Conservation (phyloP, 2,888 invertebrate species). For the Oconnorella tubifera region DNA sequence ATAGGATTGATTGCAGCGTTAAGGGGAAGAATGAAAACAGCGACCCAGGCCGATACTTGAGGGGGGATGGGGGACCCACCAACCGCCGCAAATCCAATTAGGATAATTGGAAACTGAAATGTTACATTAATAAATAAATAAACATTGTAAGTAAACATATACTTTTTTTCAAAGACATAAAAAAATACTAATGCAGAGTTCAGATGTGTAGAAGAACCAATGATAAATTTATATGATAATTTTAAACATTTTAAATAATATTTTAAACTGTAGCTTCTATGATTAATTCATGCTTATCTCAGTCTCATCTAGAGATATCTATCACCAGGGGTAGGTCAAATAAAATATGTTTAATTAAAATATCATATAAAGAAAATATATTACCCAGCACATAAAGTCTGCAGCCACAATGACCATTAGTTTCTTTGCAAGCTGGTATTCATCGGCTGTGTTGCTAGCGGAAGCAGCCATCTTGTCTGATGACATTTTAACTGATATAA, state of each 20-base stretch:
- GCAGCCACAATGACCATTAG: slow-evolving; percentile 60
- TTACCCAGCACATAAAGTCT: slow-evolving; percentile 60
- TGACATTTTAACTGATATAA: slow-evolving; percentile 24
- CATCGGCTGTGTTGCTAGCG: slow-evolving; percentile 25
- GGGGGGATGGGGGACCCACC: slow-evolving; percentile 47
- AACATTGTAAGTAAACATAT: no score
- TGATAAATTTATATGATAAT: no score
- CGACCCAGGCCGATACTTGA: slow-evolving; percentile 60
- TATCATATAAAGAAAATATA: background rate
- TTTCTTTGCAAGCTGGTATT: slow-evolving; percentile 57
- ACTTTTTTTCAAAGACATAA: no score
- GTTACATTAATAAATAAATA: no score
- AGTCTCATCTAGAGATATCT: no score
- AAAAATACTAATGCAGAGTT: no score
- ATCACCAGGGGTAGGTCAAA: no score
- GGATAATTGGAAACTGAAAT: slow-evolving; percentile 58
- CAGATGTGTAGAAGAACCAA: no score
- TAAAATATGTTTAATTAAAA: no score
- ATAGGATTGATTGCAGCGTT: slow-evolving; percentile 61
- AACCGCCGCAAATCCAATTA: slow-evolving; percentile 58
- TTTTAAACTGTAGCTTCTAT: no score
- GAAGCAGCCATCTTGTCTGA: slow-evolving; percentile 22
- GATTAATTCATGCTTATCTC: no score
- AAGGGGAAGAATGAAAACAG: slow-evolving; percentile 60
- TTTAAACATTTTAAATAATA: no score